phyloP scores from a whole-genome alignment of 2,797 vertebrate species.

The Bufotes viridis region DNA sequence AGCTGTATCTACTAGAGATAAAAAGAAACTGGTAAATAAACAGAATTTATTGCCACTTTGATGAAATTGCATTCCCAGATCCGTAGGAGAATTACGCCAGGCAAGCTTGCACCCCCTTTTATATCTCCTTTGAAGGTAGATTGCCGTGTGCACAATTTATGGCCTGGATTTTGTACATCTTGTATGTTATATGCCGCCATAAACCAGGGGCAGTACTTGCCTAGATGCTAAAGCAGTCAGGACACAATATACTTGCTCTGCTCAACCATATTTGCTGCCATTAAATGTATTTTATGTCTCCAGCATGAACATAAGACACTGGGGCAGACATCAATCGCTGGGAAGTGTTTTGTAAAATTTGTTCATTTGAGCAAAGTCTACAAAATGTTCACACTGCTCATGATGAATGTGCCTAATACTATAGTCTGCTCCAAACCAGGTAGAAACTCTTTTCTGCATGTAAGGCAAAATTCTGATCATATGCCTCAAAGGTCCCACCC shows the following conservation, averaged over 20 bases:
- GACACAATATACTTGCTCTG: background rate
- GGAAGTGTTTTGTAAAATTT: background rate
- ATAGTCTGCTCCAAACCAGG: background rate
- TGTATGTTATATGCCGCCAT: background rate
- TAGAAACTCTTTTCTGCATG: too few relatives aligned
- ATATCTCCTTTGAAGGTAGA: background rate
- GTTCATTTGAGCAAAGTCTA: background rate
- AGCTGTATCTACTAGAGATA: background rate
- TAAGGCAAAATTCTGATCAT: too few relatives aligned
- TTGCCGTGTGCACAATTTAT: slow-evolving; percentile 22
- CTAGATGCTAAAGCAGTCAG: background rate
- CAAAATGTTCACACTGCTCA: background rate
- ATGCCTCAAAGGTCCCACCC: too few relatives aligned
- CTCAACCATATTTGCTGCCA: background rate
- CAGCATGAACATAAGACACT: background rate
- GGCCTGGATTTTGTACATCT: background rate
- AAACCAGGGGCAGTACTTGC: background rate
- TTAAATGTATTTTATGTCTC: background rate
- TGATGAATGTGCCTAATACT: background rate
- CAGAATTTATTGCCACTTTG: slow-evolving; percentile 41
- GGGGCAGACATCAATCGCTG: background rate
- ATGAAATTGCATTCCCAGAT: slow-evolving; percentile 38
- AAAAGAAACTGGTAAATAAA: slow-evolving; percentile 37
- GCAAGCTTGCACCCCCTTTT: background rate
- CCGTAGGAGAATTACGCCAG: slow-evolving; percentile 5